Evolutionary conservation across 2,888 invertebrate genomes (phyloP), one percentile per base, ranked within the genome.

Genomic region (Apotomis turbidana): DNA sequence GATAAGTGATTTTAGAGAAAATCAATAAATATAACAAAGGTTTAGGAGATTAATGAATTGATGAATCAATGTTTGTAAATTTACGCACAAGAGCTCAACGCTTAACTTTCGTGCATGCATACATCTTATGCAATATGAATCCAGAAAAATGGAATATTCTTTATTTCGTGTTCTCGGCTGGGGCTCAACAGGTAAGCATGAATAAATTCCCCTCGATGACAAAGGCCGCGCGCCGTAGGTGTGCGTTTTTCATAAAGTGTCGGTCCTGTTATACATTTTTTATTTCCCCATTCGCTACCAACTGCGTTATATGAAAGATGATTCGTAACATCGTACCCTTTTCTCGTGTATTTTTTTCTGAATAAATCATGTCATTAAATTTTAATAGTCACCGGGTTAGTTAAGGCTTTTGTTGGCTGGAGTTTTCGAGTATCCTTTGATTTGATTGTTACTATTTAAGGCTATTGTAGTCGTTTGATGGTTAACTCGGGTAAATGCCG

Each of bases 361-460:
- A 87, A 93, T 93, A 93, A 92, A 93, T 93, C 93, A 93, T 93
- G 92, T 93, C 93, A 93, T 93, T 93, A 93, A 92, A 92, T 90
- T 92, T 93, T 93, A 93, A 93, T 93, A 93, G 93, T 93, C 93
- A 93, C 90, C 81, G 89, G 83, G 92, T 92, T 93, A 93, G 93
- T 93, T 92, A 92, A 89, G 85, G 83, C 91, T 84, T 92, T 93
- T 92, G 92, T 93, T 92, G 87, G 76, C 79, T 79, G 78, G 83
- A 85, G 83, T 76, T 78, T 86, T 89, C 83, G 88, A 89, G 87
- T 80, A 86, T 87, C 88, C 84, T 91, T 91, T 90, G 82, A 87
- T 83, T 85, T 87, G 90, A 92, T 93, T 93, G 93, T 93, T 90
- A 91, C 91, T 90, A 91, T 91, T 91, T 90, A 89, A 81, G 80